phyloP scores from a whole-genome alignment of 1,140 invertebrate species.

The Monomorium pharaonis region DNA sequence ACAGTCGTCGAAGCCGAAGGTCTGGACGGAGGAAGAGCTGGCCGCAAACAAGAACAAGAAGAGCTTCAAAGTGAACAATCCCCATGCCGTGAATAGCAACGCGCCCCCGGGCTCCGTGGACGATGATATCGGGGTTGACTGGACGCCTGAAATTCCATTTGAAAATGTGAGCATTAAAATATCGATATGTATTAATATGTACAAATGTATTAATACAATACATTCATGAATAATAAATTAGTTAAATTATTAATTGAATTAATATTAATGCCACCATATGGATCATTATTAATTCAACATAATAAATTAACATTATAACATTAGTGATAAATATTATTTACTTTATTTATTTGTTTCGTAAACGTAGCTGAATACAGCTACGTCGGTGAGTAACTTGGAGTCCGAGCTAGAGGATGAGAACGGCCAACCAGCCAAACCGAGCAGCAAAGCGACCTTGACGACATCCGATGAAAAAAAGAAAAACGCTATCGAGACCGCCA shows the following conservation, averaged over 20 bases:
- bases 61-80: slow-evolving; percentile 82
- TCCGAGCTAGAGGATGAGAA: slow-evolving; percentile 83
- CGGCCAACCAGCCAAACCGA: slow-evolving; percentile 70
- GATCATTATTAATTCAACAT: too few relatives aligned
- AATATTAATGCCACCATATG: neutral
- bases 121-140: slow-evolving; percentile 92
- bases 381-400: slow-evolving; percentile 84
- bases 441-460: slow-evolving; percentile 72
- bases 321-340: neutral
- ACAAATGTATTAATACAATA: too few relatives aligned
- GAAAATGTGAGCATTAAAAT: slow-evolving; percentile 89
- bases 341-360: neutral
- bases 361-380: slow-evolving; percentile 84
- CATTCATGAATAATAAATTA: neutral
- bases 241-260: neutral
- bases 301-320: neutral
- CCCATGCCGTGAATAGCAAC: slow-evolving; percentile 76
- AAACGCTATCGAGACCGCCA: slow-evolving; percentile 96
- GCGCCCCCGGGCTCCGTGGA: slow-evolving; percentile 85
- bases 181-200: neutral
- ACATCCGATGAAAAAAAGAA: slow-evolving; percentile 89
- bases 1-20: slow-evolving; percentile 86
- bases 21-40: slow-evolving; percentile 86
- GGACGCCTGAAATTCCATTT: slow-evolving; percentile 96
- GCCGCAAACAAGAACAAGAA: slow-evolving; percentile 79